Evolutionary conservation across 2,797 vertebrate species (phyloP), one percentile per base, ranked within the genome.

Genomic region (Sebastes minor): DNA sequence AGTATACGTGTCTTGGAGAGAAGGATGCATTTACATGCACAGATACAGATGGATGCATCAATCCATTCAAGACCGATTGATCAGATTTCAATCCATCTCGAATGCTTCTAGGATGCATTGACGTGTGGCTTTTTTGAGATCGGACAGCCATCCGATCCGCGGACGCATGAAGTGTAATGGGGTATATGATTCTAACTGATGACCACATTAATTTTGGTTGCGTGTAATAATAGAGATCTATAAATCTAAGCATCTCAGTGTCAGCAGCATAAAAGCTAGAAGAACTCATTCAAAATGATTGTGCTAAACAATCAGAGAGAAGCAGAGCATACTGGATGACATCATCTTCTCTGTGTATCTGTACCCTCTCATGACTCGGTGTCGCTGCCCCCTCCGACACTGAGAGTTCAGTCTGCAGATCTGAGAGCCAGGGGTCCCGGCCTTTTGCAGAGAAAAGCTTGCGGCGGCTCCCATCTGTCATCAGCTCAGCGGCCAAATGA

Each of bases 391-490:
- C 73, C 71, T 61, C 22, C n/a, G 59, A 89, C 81, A 67, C 84
- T 23, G 30, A 68, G 73, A 71, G 85, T 80, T 88, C 86, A 76
- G 65, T 68, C 83, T 46, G 30, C 84, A 74, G 87, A 80, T 74
- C 68, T 55, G 9, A 84, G 82, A 88, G 76, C 81, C 83, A 86
- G 84, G 81, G 90, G 84, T 91, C 86, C 66, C 33, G 75, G 85
- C 91, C 87, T 91, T 92, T 85, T 55, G 71, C 80, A 82, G 78
- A 74, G 77, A 88, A 85, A 86, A 88, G 84, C 90, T 90, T 2
- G 70, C 63, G 33, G 85, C 74, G 22, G 76, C 84, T 89, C 75
- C 91, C 85, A 90, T 93, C 92, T 91, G 91, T 93, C 93, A 94
- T 75, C 78, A 14, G 86, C 87, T 81, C 81, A 66, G 87, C 13